A percentile compares a stretch with the other conserved stretches of the same genome.
Conservation (phyloP, 2,797 vertebrate species). For the Tamandua tetradactyla region DNA sequence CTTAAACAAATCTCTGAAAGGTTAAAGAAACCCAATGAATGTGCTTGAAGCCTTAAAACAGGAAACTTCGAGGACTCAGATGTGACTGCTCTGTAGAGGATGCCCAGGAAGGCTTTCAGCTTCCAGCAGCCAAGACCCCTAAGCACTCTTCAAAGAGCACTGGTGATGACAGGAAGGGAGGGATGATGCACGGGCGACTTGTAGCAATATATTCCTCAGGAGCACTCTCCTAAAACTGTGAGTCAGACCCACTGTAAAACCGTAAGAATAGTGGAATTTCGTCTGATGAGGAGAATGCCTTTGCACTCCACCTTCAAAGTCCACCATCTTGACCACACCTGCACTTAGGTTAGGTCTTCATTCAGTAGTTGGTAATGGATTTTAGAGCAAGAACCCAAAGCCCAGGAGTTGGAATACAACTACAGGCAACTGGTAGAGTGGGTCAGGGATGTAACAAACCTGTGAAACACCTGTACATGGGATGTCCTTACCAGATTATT, state of each 20-base stretch:
- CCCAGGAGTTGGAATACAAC: neutral
- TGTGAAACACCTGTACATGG: neutral
- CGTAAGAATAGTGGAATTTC: slow-evolving; percentile 54
- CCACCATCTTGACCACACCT: neutral
- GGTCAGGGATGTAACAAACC: neutral
- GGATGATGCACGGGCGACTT: slow-evolving; percentile 41
- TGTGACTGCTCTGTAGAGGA: slow-evolving; percentile 61
- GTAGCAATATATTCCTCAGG: slow-evolving; percentile 62
- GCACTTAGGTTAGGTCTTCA: neutral
- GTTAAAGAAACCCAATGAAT: slow-evolving; percentile 34
- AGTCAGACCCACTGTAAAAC: slow-evolving; percentile 49
- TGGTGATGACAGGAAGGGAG: slow-evolving; percentile 70
- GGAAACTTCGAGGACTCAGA: slow-evolving; percentile 68
- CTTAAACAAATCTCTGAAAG: slow-evolving; percentile 34
- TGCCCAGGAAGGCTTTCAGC: slow-evolving; percentile 71
- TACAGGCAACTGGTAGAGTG: neutral
- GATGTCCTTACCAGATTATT: neutral
- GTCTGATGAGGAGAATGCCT: slow-evolving; percentile 36
- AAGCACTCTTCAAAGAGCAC: slow-evolving; percentile 77
- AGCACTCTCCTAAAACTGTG: slow-evolving; percentile 57
- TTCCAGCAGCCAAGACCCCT: slow-evolving; percentile 63
- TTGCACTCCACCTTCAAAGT: neutral
- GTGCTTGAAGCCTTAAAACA: slow-evolving; percentile 67
- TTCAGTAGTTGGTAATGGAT: neutral
- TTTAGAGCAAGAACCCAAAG: slow-evolving; percentile 12